Evolutionary conservation across 1,140 invertebrate species (phyloP), one percentile per base, ranked within the genome.

Genomic region (Bombus polaris): DNA sequence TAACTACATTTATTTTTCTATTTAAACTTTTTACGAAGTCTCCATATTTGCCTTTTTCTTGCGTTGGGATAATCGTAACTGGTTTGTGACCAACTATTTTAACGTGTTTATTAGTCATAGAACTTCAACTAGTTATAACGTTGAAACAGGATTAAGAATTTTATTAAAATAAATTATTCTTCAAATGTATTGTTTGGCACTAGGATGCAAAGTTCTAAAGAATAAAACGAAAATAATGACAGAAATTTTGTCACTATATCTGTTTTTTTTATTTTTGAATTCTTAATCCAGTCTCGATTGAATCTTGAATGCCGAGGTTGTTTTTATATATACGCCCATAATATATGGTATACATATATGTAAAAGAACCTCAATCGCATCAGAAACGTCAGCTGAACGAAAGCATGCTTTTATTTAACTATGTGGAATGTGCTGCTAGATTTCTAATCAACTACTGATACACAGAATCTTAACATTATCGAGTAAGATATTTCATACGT

Each of bases 361-460:
- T 62, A 62, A n/a, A 59, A 75, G 28, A 57, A 32, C n/a, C 57
- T 13, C 53, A 53, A 44, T 53, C 66, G 62, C 53, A 53, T 68
- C 77, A 78, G 59, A 80, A 39, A 77, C 35, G 59, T 80, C 39
- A n/a, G 57, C 47, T 35, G 37, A 86, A 88, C 59, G 65, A 62
- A 82, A 82, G 83, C 70, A 62, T 44, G 57, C 66, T 86, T 82
- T 53, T 89, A 81, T 12, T 47, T 83, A 42, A 71, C 70, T 86
- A 89, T 82, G 39, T 83, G 84, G 76, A 89, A 89, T 89, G 87
- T 88, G 70, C 32, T 79, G 82, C 22, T 88, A 39, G 68, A 82
- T 65, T 39, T 59, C 78, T 79, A 82, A 44, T 70, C 39, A 42
- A 42, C 44, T 68, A 79, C 59, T 66, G 75, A 53, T 80, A 86